A percentile compares a stretch with the other conserved stretches of the same genome.
These are phyloP conservation scores for Drosophila macrothrix DNA, from an alignment of 2,888 invertebrate species.

Conservation along the genomic window DNA sequence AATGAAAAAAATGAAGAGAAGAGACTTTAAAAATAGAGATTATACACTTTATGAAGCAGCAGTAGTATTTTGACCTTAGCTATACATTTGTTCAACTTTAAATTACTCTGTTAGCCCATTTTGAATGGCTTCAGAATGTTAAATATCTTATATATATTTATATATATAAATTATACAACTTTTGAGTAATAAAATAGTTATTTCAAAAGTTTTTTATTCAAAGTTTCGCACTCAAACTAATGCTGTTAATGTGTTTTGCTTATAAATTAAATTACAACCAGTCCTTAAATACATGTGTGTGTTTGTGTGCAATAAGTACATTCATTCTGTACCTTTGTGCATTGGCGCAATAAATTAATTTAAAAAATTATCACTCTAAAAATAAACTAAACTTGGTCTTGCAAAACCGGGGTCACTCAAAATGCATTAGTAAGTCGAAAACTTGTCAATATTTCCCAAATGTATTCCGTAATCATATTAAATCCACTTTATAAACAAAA, in stretches of 20 bases:
- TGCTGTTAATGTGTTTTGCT: neutral
- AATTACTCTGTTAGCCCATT: neutral
- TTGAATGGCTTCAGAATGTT: neutral
- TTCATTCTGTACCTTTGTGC: slow-evolving; percentile 3
- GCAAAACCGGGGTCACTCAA: slow-evolving; percentile 2
- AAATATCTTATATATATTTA: neutral
- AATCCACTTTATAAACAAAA: neutral
- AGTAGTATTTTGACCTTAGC: neutral
- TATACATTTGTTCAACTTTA: neutral
- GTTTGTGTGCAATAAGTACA: neutral
- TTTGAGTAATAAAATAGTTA: neutral
- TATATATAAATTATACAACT: neutral
- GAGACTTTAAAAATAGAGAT: neutral
- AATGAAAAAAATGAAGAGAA: neutral
- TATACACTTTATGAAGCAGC: neutral
- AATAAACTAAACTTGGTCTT: neutral
- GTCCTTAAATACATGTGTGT: neutral
- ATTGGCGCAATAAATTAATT: slow-evolving; percentile 24
- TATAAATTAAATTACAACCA: neutral
- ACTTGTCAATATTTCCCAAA: slow-evolving; percentile 7
- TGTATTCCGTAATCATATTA: slow-evolving; percentile 8
- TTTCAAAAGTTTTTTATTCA: neutral
- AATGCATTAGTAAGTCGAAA: slow-evolving; percentile 21
- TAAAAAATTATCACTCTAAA: slow-evolving; percentile 15
- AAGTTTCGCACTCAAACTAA: neutral